A percentile compares a stretch with the other conserved stretches of the same genome.
Conservation (phyloP, 2,888 invertebrate species). For the Trileptium ribeirensis region DNA sequence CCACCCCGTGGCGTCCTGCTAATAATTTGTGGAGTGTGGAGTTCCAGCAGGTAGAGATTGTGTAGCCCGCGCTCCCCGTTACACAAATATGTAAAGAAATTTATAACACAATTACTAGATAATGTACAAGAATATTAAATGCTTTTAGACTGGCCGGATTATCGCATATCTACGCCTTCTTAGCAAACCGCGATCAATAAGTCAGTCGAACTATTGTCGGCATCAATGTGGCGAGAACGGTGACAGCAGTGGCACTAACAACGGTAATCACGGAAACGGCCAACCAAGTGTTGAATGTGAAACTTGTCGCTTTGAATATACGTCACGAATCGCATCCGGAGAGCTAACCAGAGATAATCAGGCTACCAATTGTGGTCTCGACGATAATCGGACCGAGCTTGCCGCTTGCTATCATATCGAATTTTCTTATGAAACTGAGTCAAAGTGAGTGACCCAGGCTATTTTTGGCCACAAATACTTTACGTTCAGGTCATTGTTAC, state of each 20-base stretch:
- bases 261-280: background rate
- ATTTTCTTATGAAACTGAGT: background rate
- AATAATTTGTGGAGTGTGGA: too few relatives aligned
- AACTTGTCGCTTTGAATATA: background rate
- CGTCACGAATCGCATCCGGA: background rate
- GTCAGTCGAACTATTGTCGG: background rate
- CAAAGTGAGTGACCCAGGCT: background rate
- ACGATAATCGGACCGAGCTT: background rate
- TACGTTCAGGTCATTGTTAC: too few relatives aligned
- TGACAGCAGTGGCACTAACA: background rate
- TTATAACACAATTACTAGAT: too few relatives aligned
- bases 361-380: background rate
- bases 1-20: too few relatives aligned
- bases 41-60: too few relatives aligned
- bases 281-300: background rate
- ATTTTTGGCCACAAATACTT: too few relatives aligned
- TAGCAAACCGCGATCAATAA: background rate
- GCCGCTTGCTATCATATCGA: background rate
- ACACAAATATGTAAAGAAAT: too few relatives aligned
- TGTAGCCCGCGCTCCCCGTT: too few relatives aligned
- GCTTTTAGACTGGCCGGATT: background rate
- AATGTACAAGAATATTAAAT: too few relatives aligned
- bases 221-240: background rate
- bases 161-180: background rate
- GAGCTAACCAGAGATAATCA: background rate